Percentiles rank a stretch among this genome's conserved stretches.
Conservation (phyloP, 2,888 invertebrate species). For the Parnassius glacialis region DNA sequence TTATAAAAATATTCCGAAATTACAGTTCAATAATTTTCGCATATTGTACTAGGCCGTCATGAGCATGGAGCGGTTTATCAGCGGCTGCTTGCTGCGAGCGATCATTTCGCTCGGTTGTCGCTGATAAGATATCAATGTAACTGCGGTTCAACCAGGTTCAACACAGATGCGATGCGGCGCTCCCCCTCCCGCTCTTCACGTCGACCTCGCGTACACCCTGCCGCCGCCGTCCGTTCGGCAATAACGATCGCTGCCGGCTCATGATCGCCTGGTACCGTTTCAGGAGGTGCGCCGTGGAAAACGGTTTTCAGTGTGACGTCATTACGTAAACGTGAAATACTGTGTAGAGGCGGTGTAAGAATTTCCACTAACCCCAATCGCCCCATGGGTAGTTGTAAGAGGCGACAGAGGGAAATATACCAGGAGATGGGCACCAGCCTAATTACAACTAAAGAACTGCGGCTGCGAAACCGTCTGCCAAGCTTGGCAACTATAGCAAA, state of each 20-base stretch:
- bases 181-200: conserved; percentile 41
- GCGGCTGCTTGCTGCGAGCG: conserved; percentile 41
- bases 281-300: conserved; percentile 60
- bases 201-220: conserved; percentile 38
- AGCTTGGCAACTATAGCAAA: too few relatives aligned
- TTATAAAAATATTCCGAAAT: conserved; percentile 31
- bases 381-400: too few relatives aligned
- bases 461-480: too few relatives aligned
- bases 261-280: conserved; percentile 76
- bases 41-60: conserved; percentile 54
- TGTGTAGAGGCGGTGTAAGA: too few relatives aligned
- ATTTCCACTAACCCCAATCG: too few relatives aligned
- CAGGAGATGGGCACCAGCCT: too few relatives aligned
- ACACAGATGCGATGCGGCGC: conserved; percentile 49
- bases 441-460: too few relatives aligned
- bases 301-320: conserved; percentile 56
- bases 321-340: conserved; percentile 25
- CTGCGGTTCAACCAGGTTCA: conserved; percentile 53
- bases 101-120: conserved; percentile 32
- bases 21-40: conserved; percentile 50
- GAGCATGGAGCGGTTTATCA: conserved; percentile 36
- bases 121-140: conserved; percentile 65
- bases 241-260: conserved; percentile 60
- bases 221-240: conserved; percentile 57
- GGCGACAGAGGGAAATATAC: too few relatives aligned